Conservation (phyloP, 2,113 vertebrate species). For the Xenus cinereus region DNA sequence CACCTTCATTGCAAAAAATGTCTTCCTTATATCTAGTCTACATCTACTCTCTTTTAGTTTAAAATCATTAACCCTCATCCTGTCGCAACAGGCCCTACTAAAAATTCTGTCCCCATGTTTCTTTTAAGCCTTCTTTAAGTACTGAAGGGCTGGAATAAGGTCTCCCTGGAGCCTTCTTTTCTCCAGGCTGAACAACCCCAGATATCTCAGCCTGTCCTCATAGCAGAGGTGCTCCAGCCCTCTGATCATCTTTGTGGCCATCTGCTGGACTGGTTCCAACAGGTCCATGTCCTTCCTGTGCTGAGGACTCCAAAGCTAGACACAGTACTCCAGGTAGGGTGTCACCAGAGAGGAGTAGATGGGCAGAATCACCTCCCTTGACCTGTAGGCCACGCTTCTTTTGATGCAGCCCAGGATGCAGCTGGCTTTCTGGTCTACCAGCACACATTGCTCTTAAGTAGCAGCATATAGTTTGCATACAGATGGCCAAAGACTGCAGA, state of each 20-base stretch:
- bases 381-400: background rate
- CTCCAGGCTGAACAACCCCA: background rate
- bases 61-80: background rate
- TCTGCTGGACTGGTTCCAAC: background rate
- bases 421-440: background rate
- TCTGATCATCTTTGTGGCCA: background rate
- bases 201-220: background rate
- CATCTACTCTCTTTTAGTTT: background rate
- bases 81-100: background rate
- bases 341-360: background rate
- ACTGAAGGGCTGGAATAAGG: background rate
- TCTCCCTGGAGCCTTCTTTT: background rate
- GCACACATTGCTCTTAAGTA: background rate
- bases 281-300: background rate
- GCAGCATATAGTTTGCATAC: background rate
- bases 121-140: background rate
- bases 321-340: background rate
- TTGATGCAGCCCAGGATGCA: too few species aligned
- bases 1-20: background rate
- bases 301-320: background rate
- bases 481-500: background rate
- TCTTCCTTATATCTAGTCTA: background rate
- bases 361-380: background rate
- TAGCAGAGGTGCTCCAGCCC: background rate
- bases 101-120: background rate